Evolutionary conservation across 2,113 vertebrate species (phyloP).

Genomic region (Labrus mixtus): DNA sequence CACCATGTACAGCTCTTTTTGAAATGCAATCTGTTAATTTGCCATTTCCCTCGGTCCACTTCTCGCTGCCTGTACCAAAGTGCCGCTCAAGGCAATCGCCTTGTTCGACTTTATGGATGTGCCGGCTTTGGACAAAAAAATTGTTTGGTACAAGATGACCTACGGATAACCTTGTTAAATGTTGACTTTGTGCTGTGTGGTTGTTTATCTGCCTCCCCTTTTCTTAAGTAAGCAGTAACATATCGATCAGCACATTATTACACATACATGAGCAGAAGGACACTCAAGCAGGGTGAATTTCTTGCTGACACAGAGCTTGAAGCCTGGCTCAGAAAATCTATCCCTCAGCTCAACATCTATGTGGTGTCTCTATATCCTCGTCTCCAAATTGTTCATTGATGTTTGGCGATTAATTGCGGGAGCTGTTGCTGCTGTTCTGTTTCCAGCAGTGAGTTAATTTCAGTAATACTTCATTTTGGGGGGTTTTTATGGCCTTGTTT

Average conservation of each 20-base stretch:
- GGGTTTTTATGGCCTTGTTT: slow-evolving; percentile 31
- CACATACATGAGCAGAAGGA: slow-evolving; percentile 57
- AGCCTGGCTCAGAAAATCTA: slow-evolving; percentile 45
- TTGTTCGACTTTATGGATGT: no score
- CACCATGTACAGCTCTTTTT: no score
- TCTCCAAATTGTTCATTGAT: slow-evolving; percentile 42
- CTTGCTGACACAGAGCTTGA: slow-evolving; percentile 48
- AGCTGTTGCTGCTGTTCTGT: slow-evolving; percentile 20
- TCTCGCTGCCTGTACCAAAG: no score
- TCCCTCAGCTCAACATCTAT: slow-evolving; percentile 40
- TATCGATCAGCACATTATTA: slow-evolving; percentile 57
- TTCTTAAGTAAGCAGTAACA: slow-evolving; percentile 45
- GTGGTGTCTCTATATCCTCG: slow-evolving; percentile 31
- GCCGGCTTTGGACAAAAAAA: no score
- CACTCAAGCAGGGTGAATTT: slow-evolving; percentile 50
- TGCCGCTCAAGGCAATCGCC: no score
- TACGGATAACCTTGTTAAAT: slow-evolving; percentile 1
- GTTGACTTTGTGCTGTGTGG: slow-evolving; percentile 13
- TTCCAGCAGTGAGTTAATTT: slow-evolving; percentile 34
- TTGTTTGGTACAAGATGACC: not conserved
- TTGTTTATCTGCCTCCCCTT: slow-evolving; percentile 28
- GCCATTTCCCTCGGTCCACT: no score
- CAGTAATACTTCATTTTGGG: slow-evolving; percentile 39
- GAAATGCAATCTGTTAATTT: no score
- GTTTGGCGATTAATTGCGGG: slow-evolving; percentile 52